Evolutionary conservation across 2,113 vertebrate species (phyloP).

Genomic region (Myiopsitta monachus): DNA sequence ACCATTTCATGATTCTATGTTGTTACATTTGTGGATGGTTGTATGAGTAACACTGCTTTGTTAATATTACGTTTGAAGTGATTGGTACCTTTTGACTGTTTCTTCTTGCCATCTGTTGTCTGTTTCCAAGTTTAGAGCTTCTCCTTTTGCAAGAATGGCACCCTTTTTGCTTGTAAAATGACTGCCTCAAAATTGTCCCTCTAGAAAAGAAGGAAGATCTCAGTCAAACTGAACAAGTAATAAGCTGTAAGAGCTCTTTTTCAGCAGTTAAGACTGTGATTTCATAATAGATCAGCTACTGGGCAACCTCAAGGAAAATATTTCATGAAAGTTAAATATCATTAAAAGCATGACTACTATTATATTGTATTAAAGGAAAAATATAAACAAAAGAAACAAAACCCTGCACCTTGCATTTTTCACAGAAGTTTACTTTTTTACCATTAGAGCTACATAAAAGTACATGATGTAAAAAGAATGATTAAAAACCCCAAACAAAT

Average conservation of each 20-base stretch:
- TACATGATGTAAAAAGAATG: neutral
- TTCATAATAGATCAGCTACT: neutral
- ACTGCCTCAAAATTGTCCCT: neutral
- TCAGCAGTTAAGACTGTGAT: neutral
- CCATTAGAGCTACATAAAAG: neutral
- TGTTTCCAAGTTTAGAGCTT: slow-evolving; percentile 19
- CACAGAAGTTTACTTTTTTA: neutral
- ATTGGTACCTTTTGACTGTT: slow-evolving; percentile 22
- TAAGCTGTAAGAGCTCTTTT: neutral
- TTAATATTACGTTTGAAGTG: neutral
- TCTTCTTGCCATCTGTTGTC: slow-evolving; percentile 17
- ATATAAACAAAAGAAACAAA: neutral
- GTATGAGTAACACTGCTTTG: neutral
- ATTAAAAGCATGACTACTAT: neutral
- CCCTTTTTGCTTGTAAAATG: neutral
- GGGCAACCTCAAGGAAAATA: neutral
- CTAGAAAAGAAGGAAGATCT: neutral
- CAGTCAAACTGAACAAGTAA: neutral
- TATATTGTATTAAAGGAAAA: neutral
- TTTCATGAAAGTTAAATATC: neutral
- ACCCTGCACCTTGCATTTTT: neutral
- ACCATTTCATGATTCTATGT: neutral
- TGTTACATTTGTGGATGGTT: neutral
- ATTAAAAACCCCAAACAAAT: neutral
- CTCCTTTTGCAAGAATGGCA: neutral